Evolutionary conservation across 2,888 invertebrate species (phyloP), one percentile per base, ranked within the genome.

Genomic region (Dioctria rufipes): DNA sequence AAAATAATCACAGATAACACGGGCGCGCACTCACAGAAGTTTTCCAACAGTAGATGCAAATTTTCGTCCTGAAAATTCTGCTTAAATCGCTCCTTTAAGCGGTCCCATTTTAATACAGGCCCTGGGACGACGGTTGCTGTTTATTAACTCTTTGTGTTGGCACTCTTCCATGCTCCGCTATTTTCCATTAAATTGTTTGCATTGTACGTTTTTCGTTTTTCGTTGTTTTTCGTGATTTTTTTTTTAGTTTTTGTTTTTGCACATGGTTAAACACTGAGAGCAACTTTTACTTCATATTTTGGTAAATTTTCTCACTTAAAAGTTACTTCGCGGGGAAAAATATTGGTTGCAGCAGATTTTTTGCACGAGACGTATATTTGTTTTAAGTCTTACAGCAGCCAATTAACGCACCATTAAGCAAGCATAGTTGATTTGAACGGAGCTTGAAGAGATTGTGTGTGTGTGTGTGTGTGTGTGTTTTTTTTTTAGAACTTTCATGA

Each of bases 1-100:
- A 63, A 77, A 77, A 77, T 77, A 63, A 58, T 77, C 25, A 39
- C 49, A 63, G 77, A 77, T 63, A 77, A 63, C 54, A 60, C 43
- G 25, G 25, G 46, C 6, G n/a, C 46, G 43, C 63, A 63, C 63
- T 63, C 63, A 43, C 77, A n/a, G 63, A 63, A 63, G 37, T 63
- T 77, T 73, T 54, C 63, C 5, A 25, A 63, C 25, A 11, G 39
- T n/a, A 43, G 40, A 63, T 63, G 43, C 75, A 61, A 42, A 42
- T 61, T 5, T 25, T 25, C 40, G 5, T 3, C 37, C 13, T 37
- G 63, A 43, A 25, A 42, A 9, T 43, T 4, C 66, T 43, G 42
- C 6, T 61, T 39, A 39, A 61, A 54, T 8, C 58, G 58, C 40
- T 11, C 40, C 73, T 73, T 39, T 73, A 51, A 58, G 60, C 11